Percentiles rank a stretch among this genome's conserved stretches.
Evolutionary conservation across 2,797 vertebrate species (phyloP).

Genomic region (Xenentodon cancila): DNA sequence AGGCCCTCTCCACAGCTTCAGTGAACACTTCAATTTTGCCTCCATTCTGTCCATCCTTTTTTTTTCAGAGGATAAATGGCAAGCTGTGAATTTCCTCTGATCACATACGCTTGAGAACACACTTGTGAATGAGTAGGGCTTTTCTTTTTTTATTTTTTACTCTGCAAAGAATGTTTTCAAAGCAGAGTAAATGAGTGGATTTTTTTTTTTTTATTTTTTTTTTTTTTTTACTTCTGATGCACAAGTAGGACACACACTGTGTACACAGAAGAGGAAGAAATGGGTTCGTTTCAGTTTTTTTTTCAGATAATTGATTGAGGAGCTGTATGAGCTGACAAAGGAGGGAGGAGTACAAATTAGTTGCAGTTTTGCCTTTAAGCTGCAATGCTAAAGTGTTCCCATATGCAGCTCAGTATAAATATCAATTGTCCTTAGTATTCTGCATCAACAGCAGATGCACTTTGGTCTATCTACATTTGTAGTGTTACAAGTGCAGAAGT

Average conservation of each 20-base stretch:
- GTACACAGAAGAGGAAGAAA: slow-evolving; percentile 26
- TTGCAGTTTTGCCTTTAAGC: slow-evolving; percentile 58
- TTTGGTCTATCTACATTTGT: slow-evolving; percentile 69
- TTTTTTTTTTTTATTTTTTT: slow-evolving; percentile 51
- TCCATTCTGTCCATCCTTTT: slow-evolving; percentile 67
- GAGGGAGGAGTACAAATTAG: slow-evolving; percentile 44
- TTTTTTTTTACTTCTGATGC: slow-evolving; percentile 42
- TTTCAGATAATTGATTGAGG: slow-evolving; percentile 41
- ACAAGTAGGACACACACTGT: slow-evolving; percentile 25
- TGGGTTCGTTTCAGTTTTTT: slow-evolving; percentile 39
- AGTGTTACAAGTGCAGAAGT: slow-evolving; percentile 56
- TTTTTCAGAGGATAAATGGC: slow-evolving; percentile 72
- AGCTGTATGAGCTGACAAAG: slow-evolving; percentile 56
- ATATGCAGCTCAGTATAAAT: slow-evolving; percentile 72
- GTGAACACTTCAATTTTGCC: slow-evolving; percentile 68
- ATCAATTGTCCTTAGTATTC: slow-evolving; percentile 72
- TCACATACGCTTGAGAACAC: slow-evolving; percentile 52
- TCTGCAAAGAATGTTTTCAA: slow-evolving; percentile 46
- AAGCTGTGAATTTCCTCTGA: slow-evolving; percentile 64
- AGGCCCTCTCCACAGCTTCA: slow-evolving; percentile 59
- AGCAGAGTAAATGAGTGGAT: slow-evolving; percentile 44
- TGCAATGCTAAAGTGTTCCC: slow-evolving; percentile 59
- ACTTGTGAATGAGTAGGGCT: slow-evolving; percentile 37
- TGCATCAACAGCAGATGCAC: slow-evolving; percentile 66
- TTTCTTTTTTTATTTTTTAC: slow-evolving; percentile 43